Base-by-base conservation (phyloP, 2,113 vertebrate species). In the Geothlypis trichas region DNA sequence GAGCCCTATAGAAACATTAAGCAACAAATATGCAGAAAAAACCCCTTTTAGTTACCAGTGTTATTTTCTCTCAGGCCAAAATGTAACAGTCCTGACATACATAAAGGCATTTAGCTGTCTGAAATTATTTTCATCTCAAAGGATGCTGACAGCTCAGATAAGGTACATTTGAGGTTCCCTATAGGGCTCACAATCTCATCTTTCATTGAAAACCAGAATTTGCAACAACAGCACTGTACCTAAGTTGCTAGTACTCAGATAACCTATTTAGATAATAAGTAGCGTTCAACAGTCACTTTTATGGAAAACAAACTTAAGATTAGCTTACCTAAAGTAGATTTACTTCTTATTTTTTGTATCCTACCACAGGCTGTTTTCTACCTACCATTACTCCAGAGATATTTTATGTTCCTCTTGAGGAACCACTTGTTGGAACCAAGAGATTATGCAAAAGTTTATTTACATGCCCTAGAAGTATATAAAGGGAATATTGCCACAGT, bases 71-170 rank as follows among this genome's bases (percentile, higher is more conserved):
- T 44, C 22, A 26, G 41, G 21, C 51, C 41, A 83, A 82, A 87
- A 76, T 21, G 20, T 12, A 61, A 37, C 44, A 49, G 11, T 65
- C 73, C 10, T 76, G 28, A 65, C 18, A 61, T 13, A 28, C 21
- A 41, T 15, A 69, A 86, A 81, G 19, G 55, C 55, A 57, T 33
- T 57, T 57, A 57, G 18, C 11, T 80, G 27, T 54, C 46, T 65
- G 69, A 78, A 87, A 42, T 58, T 5, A 57, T 80, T 87, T 94
- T 65, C 21, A 35, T 11, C n/a, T 82, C 41, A 68, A 84, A 89
- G 31, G 12, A 26, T 46, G 7, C 23, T 93, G 24, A 59, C 28
- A 87, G 9, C 26, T 84, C 44, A 65, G 30, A 30, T 55, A 49
- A 91, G 15, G 18, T 52, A 69, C 3, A 13, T 69, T 51, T 73